Evolutionary conservation across 53 echinoderm and acorn worm genomes (phyloP), one percentile per base, ranked within the genome.

Genomic region (Crossaster papposus): DNA sequence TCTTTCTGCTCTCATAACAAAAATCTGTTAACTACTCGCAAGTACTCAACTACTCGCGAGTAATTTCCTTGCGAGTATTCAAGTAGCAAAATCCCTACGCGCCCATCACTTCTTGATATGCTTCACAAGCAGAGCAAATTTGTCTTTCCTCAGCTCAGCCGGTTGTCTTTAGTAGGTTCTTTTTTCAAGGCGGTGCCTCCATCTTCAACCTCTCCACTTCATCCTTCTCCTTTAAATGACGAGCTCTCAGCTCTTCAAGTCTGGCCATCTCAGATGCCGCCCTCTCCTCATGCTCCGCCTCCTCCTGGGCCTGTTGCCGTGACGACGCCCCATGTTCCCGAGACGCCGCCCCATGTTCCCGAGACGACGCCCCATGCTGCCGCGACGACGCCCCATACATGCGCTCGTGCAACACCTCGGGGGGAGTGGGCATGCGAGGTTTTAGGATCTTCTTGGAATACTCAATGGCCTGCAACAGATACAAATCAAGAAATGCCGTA

Each of bases 401-500:
- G 17, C 93, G 81, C 36, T 92, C 95, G 35, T 96, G 96, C 23
- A 93, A 83, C 23, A 85, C 89, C 68, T 96, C 96, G 0, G 91
- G 95, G 12, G 95, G 95, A 14, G 97, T 95, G 1, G 94, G 92
- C 14, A 94, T 70, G 50, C 91, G 91, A 12, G 97, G 97, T 38
- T 92, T 92, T 53, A 89, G 94, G 52, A 97, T 55, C 20, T 91
- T 89, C 90, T 93, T 97, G 35, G 97, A 81, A 64, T 97, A 97
- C 65, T 95, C 86, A 22, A 94, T 77, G 20, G 95, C 97, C 97
- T 97, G 90, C 30, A 77, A 18, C 14, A 78, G 26, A 70, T 26
- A 77, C 22, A 72, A 53, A 82, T 26, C 68, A 23, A 26, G 2
- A 11, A 58, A 72, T 23, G 50, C n/a, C n/a, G n/a, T 38, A 44